These are phyloP conservation scores for Cotesia chilonis DNA, from an alignment of 1,140 invertebrate genomes.

Conservation along the genomic window DNA sequence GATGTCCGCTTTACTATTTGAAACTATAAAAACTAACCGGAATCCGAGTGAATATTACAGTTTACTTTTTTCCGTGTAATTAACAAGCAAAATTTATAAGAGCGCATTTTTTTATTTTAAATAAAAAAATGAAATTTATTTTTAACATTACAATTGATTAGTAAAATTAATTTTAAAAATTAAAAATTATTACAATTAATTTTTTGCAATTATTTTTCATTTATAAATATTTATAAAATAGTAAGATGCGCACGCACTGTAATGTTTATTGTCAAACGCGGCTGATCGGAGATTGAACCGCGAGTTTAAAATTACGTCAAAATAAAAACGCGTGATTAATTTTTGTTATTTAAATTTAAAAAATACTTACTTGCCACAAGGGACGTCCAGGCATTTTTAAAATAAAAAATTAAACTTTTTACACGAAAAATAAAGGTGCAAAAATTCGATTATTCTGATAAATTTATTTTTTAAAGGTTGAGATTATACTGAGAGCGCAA, in stretches of 20 bases:
- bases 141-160: no score
- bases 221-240: neutral
- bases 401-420: constrained; percentile 4
- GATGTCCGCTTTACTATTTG: no score
- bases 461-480: constrained; percentile 2
- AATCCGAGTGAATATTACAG: no score
- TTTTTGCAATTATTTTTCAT: neutral
- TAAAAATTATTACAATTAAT: neutral
- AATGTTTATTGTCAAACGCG: constrained; percentile 35
- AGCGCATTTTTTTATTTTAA: no score
- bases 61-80: no score
- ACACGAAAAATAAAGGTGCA: neutral
- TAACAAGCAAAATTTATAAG: no score
- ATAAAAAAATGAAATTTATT: no score
- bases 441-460: constrained; percentile 13
- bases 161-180: no score
- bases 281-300: constrained; percentile 28
- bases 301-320: neutral
- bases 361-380: constrained; percentile 57
- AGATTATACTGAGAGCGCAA: constrained; percentile 41
- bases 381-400: constrained; percentile 60
- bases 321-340: neutral
- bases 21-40: no score
- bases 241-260: constrained; percentile 11
- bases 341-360: neutral